Percentiles rank a stretch among this genome's conserved stretches.
Evolutionary conservation across 2,797 vertebrate species (phyloP).

Genomic region (Anisognathus igniventris): DNA sequence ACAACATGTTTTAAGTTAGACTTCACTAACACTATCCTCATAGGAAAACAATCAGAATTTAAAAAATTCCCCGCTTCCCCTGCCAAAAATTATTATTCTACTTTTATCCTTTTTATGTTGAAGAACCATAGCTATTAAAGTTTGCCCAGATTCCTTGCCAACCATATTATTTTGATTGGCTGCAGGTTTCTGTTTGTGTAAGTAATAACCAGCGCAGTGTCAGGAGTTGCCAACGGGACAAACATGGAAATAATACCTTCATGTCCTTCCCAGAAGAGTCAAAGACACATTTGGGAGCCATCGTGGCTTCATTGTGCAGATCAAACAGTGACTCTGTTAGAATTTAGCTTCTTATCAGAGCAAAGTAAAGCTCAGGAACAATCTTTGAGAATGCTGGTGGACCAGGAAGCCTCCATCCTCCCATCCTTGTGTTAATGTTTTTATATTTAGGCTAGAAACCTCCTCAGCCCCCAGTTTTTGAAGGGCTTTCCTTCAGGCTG

Average conservation of each 20-base stretch:
- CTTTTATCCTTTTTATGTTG: slow-evolving; percentile 69
- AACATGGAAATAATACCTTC: slow-evolving; percentile 62
- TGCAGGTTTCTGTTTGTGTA: slow-evolving; percentile 61
- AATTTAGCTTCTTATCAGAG: background rate
- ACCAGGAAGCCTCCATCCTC: background rate
- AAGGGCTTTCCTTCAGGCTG: background rate
- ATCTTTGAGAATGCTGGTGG: background rate
- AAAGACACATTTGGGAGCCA: slow-evolving; percentile 40
- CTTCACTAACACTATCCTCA: slow-evolving; percentile 35
- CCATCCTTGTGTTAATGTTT: background rate
- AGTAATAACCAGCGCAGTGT: slow-evolving; percentile 59
- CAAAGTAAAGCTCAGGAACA: background rate
- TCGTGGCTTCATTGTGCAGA: background rate
- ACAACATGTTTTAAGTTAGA: slow-evolving; percentile 54
- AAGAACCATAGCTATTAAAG: slow-evolving; percentile 63
- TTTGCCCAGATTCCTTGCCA: slow-evolving; percentile 64
- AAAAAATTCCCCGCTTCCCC: slow-evolving; percentile 38
- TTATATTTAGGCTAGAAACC: background rate
- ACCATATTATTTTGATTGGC: slow-evolving; percentile 69
- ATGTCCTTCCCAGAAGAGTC: slow-evolving; percentile 49
- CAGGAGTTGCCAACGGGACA: slow-evolving; percentile 51
- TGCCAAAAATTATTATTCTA: slow-evolving; percentile 63
- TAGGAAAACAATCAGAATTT: slow-evolving; percentile 66
- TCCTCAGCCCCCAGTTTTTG: background rate
- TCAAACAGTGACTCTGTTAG: background rate